Conservation (phyloP, 2,797 vertebrate species). For the Sebastes hopkinsi region DNA sequence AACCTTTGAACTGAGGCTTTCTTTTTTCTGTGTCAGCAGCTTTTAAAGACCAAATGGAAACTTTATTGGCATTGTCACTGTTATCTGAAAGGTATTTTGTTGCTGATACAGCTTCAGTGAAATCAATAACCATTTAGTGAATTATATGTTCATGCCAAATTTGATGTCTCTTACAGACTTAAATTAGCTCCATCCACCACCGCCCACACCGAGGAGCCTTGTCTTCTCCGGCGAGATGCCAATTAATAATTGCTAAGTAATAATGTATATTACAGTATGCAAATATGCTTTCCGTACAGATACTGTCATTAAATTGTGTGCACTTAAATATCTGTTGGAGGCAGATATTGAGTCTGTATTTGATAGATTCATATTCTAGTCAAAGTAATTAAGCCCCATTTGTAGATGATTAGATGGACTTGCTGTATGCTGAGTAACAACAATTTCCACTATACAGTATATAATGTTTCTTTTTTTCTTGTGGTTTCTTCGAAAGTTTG, state of each 20-base stretch:
- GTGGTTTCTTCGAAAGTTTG: not conserved
- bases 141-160: constrained; percentile 70
- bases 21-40: constrained; percentile 31
- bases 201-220: constrained; percentile 3
- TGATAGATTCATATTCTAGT: constrained; percentile 60
- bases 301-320: constrained; percentile 51
- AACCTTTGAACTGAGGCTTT: not conserved
- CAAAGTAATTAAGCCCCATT: constrained; percentile 52
- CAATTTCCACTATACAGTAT: constrained; percentile 4
- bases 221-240: constrained; percentile 49
- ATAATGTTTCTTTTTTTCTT: not conserved
- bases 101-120: constrained; percentile 64
- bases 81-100: constrained; percentile 50
- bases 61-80: constrained; percentile 35
- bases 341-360: constrained; percentile 47
- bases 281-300: constrained; percentile 54
- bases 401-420: constrained; percentile 41
- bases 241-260: constrained; percentile 71
- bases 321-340: constrained; percentile 55
- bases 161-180: constrained; percentile 54
- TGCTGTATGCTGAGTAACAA: constrained; percentile 22
- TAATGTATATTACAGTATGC: constrained; percentile 63
- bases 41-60: constrained; percentile 31
- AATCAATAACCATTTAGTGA: constrained; percentile 75
- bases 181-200: constrained; percentile 32